Evolutionary conservation across 2,797 vertebrate genomes (phyloP).

Genomic region (Paedocypris micromegethes): DNA sequence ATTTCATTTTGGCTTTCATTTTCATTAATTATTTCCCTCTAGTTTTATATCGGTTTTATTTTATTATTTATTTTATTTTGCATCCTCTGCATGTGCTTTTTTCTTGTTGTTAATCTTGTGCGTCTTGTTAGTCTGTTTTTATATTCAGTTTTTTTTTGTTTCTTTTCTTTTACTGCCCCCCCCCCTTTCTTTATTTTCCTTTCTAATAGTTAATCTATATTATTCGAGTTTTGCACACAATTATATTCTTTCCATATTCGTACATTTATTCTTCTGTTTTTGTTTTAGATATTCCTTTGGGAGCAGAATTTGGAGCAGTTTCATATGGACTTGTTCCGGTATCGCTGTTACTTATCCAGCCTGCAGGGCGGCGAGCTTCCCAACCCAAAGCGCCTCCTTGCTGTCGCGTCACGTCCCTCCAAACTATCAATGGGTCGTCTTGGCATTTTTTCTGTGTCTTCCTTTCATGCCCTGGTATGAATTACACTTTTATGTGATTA

Average conservation of each 20-base stretch:
- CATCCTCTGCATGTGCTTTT: no score
- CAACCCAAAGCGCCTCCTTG: slow-evolving; percentile 92
- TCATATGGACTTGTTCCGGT: slow-evolving; percentile 94
- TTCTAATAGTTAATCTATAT: no score
- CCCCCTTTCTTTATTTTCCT: no score
- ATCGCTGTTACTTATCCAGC: slow-evolving; percentile 93
- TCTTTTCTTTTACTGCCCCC: no score
- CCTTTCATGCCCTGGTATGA: slow-evolving; percentile 92
- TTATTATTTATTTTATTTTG: no score
- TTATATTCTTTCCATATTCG: not conserved
- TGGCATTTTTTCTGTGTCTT: slow-evolving; percentile 94
- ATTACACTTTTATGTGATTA: not conserved
- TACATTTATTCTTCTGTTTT: not conserved
- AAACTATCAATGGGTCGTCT: slow-evolving; percentile 95
- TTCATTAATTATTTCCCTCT: no score
- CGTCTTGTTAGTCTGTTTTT: no score
- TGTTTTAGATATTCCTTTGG: slow-evolving; percentile 80
- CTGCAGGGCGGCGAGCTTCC: slow-evolving; percentile 93
- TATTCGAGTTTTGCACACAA: no score
- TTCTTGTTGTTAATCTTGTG: no score
- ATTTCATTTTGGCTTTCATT: no score
- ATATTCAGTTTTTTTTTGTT: no score
- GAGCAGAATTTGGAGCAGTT: slow-evolving; percentile 96
- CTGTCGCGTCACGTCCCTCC: slow-evolving; percentile 89
- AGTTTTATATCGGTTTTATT: no score